Conservation (phyloP, 2,797 vertebrate genomes). For the Anabas testudineus region DNA sequence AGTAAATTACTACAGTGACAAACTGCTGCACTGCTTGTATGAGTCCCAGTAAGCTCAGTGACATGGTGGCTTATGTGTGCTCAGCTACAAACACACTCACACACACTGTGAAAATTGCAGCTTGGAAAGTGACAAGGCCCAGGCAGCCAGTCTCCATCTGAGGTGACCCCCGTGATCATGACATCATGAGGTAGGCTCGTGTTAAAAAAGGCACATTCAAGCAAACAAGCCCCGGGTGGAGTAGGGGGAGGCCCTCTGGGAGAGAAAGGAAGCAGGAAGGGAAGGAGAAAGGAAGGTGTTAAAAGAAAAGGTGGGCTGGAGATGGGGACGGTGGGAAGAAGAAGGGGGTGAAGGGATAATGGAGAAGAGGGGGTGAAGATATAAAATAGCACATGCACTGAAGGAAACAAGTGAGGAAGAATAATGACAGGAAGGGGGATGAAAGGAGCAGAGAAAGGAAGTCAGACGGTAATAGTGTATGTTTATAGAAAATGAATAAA, state of each 20-base stretch:
- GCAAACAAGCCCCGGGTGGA: slow-evolving; percentile 65
- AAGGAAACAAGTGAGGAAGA: slow-evolving; percentile 22
- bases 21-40: slow-evolving; percentile 56
- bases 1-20: slow-evolving; percentile 68
- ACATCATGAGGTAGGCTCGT: slow-evolving; percentile 73
- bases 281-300: neutral
- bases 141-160: slow-evolving; percentile 35
- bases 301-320: neutral
- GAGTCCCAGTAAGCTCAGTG: slow-evolving; percentile 59
- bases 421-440: slow-evolving; percentile 32
- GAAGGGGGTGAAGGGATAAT: neutral
- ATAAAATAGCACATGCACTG: neutral
- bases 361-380: neutral
- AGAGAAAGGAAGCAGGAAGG: neutral
- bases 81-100: slow-evolving; percentile 20
- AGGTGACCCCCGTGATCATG: slow-evolving; percentile 77
- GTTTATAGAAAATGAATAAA: slow-evolving; percentile 68
- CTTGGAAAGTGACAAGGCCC: slow-evolving; percentile 48
- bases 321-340: neutral
- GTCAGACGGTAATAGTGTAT: slow-evolving; percentile 55
- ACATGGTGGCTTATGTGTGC: slow-evolving; percentile 28
- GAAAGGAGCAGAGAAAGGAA: slow-evolving; percentile 14
- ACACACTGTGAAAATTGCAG: slow-evolving; percentile 27
- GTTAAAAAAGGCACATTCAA: slow-evolving; percentile 69
- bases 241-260: slow-evolving; percentile 32